Evolutionary conservation across 2,113 vertebrate species (phyloP).

Genomic region (Blennius ocellaris): DNA sequence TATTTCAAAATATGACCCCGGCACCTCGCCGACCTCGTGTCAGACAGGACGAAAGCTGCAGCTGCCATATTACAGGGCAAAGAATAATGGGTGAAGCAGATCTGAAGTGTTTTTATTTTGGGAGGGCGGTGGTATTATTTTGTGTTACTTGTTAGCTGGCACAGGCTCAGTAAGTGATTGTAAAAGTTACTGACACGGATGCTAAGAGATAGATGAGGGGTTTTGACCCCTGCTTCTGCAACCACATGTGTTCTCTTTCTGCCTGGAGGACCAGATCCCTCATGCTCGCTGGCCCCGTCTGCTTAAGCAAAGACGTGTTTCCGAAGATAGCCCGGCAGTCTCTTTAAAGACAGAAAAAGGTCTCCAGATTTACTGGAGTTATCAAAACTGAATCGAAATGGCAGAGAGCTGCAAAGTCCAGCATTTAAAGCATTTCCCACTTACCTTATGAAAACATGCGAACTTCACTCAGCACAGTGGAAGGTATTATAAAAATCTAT

Average conservation of each 20-base stretch:
- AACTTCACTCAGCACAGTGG: no score
- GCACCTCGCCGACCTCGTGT: slow-evolving; percentile 23
- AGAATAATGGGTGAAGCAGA: slow-evolving; percentile 19
- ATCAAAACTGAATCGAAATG: no score
- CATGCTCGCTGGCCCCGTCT: slow-evolving; percentile 11
- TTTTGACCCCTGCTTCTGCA: slow-evolving; percentile 54
- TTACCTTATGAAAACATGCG: no score
- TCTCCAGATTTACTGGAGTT: no score
- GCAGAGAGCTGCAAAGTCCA: no score
- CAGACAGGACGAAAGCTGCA: slow-evolving; percentile 31
- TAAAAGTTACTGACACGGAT: slow-evolving; percentile 63
- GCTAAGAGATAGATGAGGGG: slow-evolving; percentile 54
- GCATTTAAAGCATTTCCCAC: no score
- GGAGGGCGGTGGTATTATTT: slow-evolving; percentile 12
- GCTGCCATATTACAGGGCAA: slow-evolving; percentile 25
- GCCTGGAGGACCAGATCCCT: slow-evolving; percentile 57
- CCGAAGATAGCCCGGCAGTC: slow-evolving; percentile 3
- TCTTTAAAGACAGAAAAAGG: slow-evolving; percentile 9
- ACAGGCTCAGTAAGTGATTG: slow-evolving; percentile 51
- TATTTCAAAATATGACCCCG: slow-evolving; percentile 45
- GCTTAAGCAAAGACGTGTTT: slow-evolving; percentile 16
- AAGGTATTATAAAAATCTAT: no score
- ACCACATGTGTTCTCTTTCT: slow-evolving; percentile 60
- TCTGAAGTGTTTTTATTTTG: slow-evolving; percentile 20
- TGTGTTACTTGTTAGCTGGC: slow-evolving; percentile 35